Evolutionary conservation across 2,797 vertebrate species (phyloP).

Genomic region (Premnoplex brunnescens): DNA sequence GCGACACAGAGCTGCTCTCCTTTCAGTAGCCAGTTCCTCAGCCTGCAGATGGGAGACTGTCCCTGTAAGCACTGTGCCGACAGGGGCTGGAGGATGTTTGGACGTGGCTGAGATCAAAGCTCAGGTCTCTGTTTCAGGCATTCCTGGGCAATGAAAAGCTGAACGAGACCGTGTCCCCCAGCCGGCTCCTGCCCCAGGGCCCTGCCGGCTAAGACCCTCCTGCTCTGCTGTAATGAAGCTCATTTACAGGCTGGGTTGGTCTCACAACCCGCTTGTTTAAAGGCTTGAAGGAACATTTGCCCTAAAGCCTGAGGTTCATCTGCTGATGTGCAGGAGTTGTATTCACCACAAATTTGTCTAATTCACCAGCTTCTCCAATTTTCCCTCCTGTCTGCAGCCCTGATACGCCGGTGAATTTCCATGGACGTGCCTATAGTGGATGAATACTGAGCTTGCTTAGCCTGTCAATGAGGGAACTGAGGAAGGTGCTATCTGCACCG

Average conservation of each 20-base stretch:
- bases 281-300: neutral
- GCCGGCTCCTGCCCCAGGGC: neutral
- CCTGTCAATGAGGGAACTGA: neutral
- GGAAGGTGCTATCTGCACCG: neutral
- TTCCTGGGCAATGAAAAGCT: accelerated
- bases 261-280: neutral
- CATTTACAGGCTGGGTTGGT: neutral
- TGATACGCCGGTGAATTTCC: neutral
- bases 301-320: neutral
- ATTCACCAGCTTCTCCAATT: neutral
- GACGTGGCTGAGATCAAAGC: neutral
- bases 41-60: neutral
- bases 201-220: neutral
- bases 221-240: neutral
- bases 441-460: neutral
- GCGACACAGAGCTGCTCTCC: neutral
- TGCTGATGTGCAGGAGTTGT: neutral
- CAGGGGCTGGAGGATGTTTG: accelerated
- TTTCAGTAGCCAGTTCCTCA: neutral
- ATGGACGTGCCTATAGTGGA: neutral
- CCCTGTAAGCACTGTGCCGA: neutral
- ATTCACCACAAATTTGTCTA: neutral
- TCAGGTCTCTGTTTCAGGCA: neutral
- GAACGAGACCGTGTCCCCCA: accelerated
- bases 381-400: neutral